phyloP scores from a whole-genome alignment of 2,888 invertebrate species.

The Meliscaeva auricollis region DNA sequence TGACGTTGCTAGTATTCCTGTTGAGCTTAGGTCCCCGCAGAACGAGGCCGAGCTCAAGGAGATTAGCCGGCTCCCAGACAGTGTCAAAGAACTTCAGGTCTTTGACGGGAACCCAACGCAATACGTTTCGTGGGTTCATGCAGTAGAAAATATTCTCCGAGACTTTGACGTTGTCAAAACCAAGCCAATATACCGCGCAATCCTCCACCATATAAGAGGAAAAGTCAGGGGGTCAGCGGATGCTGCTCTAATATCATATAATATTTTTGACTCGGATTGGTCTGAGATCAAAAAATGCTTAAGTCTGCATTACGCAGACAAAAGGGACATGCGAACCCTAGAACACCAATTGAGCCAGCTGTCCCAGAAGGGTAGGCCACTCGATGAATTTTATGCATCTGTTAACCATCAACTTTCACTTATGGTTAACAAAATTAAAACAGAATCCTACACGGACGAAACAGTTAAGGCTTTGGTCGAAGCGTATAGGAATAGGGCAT shows the following conservation, averaged over 20 bases:
- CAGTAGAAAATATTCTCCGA: too few relatives aligned
- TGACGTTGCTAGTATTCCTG: too few relatives aligned
- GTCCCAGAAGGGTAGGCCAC: neutral
- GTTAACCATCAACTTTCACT: neutral
- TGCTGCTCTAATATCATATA: too few relatives aligned
- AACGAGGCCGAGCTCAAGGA: neutral
- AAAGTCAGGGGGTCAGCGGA: too few relatives aligned
- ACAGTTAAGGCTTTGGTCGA: conserved; percentile 46
- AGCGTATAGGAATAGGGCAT: neutral
- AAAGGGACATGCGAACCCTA: neutral
- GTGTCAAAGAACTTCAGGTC: neutral
- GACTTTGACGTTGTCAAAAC: too few relatives aligned
- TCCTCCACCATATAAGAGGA: too few relatives aligned
- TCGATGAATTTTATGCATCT: neutral
- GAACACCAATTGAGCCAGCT: neutral
- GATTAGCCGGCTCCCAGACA: neutral
- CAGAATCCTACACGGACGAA: conserved; percentile 53
- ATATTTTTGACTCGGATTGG: too few relatives aligned
- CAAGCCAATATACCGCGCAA: too few relatives aligned
- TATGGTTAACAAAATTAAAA: neutral
- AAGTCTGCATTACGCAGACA: neutral
- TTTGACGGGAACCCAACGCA: too few relatives aligned
- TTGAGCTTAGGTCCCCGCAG: neutral
- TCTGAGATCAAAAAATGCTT: too few relatives aligned
- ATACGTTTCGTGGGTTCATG: too few relatives aligned